Evolutionary conservation across 2,113 vertebrate species (phyloP), one percentile per base, ranked within the genome.

Genomic region (Siphamia tubifer): DNA sequence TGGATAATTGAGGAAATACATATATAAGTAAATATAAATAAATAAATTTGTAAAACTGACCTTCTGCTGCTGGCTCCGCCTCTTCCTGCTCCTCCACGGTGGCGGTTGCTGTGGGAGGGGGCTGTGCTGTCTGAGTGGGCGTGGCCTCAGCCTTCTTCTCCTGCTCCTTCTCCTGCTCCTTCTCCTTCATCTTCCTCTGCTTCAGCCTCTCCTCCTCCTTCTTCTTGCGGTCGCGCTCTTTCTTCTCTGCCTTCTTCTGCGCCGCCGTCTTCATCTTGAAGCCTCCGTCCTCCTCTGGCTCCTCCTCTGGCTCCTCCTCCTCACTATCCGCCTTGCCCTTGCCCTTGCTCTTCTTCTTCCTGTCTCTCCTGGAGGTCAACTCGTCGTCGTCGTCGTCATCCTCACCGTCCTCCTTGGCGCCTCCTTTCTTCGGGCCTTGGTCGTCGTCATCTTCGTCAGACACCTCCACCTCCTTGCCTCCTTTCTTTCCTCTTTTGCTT

Each of bases 171-270:
- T 76, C 88, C 8, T 77, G 49, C 42, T 89, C 86, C 62, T 69
- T 89, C 77, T 87, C 95, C 93, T 84, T 91, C 90, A 74, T 82
- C 94, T 79, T 91, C 87, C 70, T 88, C 69, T 63, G 66, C 72
- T 88, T 89, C 67, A 77, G 62, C 82, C 89, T 93, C 90, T 89
- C 92, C 17, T 79, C 96, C 91, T 98, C 96, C 35, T 96, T 95
- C 74, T 97, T 99, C 91, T 98, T 99, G 51, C 51, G 93, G 0
- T 99, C 97, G 0, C 97, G 81, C 76, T 99, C 98, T 77, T 99
- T 99, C 87, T 99, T 99, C 87, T 99, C 98, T 2, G 97, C 96
- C 67, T 98, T 99, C 88, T 99, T 99, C 82, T 99, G 98, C 6
- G 97, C 96, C 13, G 96, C 93, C 0, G 98, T 98, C 90, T 99